These are phyloP conservation scores for Indicator indicator DNA, from an alignment of 2,113 vertebrate genomes.

Conservation along the genomic window DNA sequence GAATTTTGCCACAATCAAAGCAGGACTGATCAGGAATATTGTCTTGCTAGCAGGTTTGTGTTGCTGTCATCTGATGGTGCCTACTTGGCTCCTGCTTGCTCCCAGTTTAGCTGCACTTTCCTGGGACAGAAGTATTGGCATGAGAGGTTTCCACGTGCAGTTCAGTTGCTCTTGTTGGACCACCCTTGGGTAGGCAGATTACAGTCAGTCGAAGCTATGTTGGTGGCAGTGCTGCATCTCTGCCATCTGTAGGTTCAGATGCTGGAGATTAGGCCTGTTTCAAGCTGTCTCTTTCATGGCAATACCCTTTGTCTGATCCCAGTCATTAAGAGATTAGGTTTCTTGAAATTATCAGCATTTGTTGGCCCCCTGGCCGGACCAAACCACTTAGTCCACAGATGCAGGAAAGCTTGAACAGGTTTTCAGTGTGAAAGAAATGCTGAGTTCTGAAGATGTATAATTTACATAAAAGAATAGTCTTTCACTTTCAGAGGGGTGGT, in stretches of 20 bases:
- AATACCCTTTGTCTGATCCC: conserved; percentile 52
- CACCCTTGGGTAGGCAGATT: conserved; percentile 10
- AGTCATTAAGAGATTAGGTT: conserved; percentile 80
- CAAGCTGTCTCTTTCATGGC: conserved; percentile 55
- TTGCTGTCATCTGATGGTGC: background rate
- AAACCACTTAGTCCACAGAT: conserved; percentile 38
- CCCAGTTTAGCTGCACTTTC: background rate
- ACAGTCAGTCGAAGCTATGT: background rate
- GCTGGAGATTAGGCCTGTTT: conserved; percentile 64
- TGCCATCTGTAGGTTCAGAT: conserved; percentile 28
- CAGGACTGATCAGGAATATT: background rate
- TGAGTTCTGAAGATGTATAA: conserved; percentile 36
- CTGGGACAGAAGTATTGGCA: background rate
- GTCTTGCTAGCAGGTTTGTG: background rate
- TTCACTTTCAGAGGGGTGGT: background rate
- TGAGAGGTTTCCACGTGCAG: background rate
- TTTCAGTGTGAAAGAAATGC: conserved; percentile 52
- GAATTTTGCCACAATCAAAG: background rate
- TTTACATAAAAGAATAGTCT: conserved; percentile 18
- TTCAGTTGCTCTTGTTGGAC: background rate
- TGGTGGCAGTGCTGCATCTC: conserved; percentile 16
- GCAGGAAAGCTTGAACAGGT: conserved; percentile 41
- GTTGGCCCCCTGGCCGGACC: background rate
- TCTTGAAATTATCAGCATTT: conserved; percentile 74
- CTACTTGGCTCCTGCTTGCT: accelerated